Conservation (phyloP, 2,888 invertebrate genomes). For the Athetis lepigone region DNA sequence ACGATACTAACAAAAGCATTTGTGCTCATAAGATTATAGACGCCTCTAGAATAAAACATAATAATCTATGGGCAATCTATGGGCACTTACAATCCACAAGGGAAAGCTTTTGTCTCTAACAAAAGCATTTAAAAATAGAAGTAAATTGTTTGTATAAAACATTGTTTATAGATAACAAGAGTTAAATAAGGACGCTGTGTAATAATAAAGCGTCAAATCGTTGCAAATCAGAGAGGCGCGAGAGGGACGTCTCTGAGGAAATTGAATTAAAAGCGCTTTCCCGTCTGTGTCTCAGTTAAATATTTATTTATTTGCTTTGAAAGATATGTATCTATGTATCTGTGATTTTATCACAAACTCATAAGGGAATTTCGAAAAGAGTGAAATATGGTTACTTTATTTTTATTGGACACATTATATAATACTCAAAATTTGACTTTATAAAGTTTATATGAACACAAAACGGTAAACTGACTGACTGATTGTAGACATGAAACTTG, state of each 20-base stretch:
- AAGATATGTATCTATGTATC: constrained; percentile 18
- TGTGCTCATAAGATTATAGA: too few relatives aligned
- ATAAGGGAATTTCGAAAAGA: background rate
- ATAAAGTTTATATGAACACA: too few relatives aligned
- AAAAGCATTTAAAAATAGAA: constrained; percentile 1
- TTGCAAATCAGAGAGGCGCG: constrained; percentile 63
- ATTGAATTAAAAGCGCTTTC: constrained; percentile 79
- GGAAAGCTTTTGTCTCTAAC: background rate
- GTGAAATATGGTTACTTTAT: too few relatives aligned
- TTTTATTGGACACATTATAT: too few relatives aligned
- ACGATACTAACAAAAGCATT: too few relatives aligned
- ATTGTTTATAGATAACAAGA: constrained; percentile 1
- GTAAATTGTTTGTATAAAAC: constrained; percentile 10
- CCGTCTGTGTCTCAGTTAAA: constrained; percentile 40
- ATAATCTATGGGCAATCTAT: too few relatives aligned
- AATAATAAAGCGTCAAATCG: constrained; percentile 47
- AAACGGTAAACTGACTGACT: too few relatives aligned
- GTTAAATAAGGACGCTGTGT: constrained; percentile 24
- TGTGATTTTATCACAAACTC: background rate
- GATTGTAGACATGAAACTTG: too few relatives aligned
- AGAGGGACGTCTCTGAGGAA: constrained; percentile 76
- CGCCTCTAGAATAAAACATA: too few relatives aligned
- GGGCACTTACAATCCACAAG: too few relatives aligned
- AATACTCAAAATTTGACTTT: too few relatives aligned
- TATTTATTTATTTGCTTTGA: constrained; percentile 50